Evolutionary conservation across 2,113 vertebrate genomes (phyloP), one percentile per base, ranked within the genome.

Genomic region (Syrmaticus mikado): DNA sequence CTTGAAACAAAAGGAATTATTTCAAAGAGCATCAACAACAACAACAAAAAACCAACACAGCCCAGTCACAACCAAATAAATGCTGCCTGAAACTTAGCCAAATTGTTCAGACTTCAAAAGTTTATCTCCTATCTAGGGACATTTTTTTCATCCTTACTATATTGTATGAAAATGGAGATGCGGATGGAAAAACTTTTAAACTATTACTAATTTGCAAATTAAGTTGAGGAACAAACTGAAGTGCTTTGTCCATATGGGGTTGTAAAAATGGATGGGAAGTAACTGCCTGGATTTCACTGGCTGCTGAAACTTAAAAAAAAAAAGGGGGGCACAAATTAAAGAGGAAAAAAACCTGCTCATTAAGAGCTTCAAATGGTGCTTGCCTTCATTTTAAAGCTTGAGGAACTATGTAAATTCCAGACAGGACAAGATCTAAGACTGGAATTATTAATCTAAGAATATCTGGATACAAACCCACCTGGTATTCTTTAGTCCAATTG

Each of bases 1-100:
- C 13, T n/a, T 62, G 53, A 93, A 96, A 93, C 48, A 72, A 87
- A 86, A 89, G 13, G n/a, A 81, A 80, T 58, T 10, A 84, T 72
- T 95, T 93, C 76, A 83, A 87, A 92, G 36, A 76, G 14, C 40
- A 70, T 60, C 11, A 77, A 70, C 19, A 43, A 32, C 41, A 73
- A 82, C n/a, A 74, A 52, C 25, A 75, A 55, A 65, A 77, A 24
- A 20, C 41, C 41, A 46, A 25, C 36, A 10, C 57, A 60, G 71
- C 15, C 13, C 34, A 57, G 10, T 87, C 13, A 0, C 4, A 34
- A 67, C 1, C 4, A 62, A 83, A 57, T 22, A 66, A 19, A 68
- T 48, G 11, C 15, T 2, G 2, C 21, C 38, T 87, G 64, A 67
- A 70, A 74, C 8, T 4, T 46, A 76, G 65, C 32, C 8, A 75